These are phyloP conservation scores for Argopecten irradians DNA, from an alignment of 1,140 invertebrate genomes.

Conservation along the genomic window DNA sequence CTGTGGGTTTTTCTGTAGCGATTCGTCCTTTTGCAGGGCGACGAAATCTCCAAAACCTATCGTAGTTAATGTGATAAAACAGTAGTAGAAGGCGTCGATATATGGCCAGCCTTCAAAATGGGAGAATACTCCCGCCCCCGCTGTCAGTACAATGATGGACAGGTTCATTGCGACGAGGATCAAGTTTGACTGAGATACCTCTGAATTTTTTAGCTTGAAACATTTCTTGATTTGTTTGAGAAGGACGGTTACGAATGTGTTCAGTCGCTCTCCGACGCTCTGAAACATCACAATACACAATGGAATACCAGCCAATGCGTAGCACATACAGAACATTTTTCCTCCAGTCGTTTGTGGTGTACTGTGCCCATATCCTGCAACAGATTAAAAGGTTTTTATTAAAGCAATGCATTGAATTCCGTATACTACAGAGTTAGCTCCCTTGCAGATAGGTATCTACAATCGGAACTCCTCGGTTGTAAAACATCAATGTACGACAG, in stretches of 20 bases:
- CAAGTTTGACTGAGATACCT: slow-evolving; percentile 97
- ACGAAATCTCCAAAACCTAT: slow-evolving; percentile 88
- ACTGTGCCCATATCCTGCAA: slow-evolving; percentile 79
- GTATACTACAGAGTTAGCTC: too few relatives aligned
- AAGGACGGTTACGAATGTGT: slow-evolving; percentile 75
- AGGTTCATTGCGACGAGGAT: slow-evolving; percentile 96
- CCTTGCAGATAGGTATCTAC: too few relatives aligned
- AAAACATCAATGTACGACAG: too few relatives aligned
- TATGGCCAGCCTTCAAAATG: slow-evolving; percentile 98
- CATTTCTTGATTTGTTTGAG: slow-evolving; percentile 74
- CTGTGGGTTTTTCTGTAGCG: slow-evolving; percentile 95
- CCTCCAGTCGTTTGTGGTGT: slow-evolving; percentile 77
- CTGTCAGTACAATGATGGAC: slow-evolving; percentile 96
- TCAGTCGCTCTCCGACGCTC: slow-evolving; percentile 77
- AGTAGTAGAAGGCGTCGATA: slow-evolving; percentile 99
- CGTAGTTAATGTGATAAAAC: slow-evolving; percentile 98
- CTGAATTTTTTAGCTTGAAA: slow-evolving; percentile 69
- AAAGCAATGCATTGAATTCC: too few relatives aligned
- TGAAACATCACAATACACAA: slow-evolving; percentile 77
- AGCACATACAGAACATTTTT: slow-evolving; percentile 77
- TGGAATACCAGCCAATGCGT: slow-evolving; percentile 76
- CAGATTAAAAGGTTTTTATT: too few relatives aligned
- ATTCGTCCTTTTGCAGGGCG: slow-evolving; percentile 91
- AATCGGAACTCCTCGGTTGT: too few relatives aligned
- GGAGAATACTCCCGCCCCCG: slow-evolving; percentile 96